phyloP scores from a whole-genome alignment of 2,888 invertebrate species.

The Thera britannica region DNA sequence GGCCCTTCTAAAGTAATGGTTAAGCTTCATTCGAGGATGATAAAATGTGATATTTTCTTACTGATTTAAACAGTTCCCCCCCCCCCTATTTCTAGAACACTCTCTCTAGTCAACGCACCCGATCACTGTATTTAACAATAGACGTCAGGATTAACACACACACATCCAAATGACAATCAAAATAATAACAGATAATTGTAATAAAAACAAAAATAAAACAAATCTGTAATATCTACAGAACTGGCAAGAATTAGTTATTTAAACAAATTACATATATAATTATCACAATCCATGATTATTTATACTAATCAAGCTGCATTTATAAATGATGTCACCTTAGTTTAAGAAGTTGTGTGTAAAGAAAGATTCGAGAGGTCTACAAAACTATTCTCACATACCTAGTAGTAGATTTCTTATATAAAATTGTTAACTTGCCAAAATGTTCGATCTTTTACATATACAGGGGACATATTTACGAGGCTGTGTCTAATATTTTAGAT shows the following conservation, averaged over 20 bases:
- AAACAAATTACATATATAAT: background rate
- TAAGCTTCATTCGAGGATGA: background rate
- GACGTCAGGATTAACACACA: too few relatives aligned
- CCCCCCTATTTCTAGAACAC: too few relatives aligned
- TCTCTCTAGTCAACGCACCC: too few relatives aligned
- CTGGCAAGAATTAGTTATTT: background rate
- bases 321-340: background rate
- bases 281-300: background rate
- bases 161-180: background rate
- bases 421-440: background rate
- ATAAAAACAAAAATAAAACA: background rate
- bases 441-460: background rate
- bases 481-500: background rate
- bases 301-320: background rate
- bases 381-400: background rate
- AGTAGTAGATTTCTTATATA: background rate
- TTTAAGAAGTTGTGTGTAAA: background rate
- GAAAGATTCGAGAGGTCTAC: conserved; percentile 2
- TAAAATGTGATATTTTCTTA: too few relatives aligned
- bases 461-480: background rate
- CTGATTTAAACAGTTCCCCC: too few relatives aligned
- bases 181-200: background rate
- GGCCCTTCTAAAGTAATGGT: background rate
- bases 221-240: background rate
- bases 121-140: too few relatives aligned